Evolutionary conservation across 2,888 invertebrate species (phyloP), one percentile per base, ranked within the genome.

Genomic region (Bugulina stolonifera): DNA sequence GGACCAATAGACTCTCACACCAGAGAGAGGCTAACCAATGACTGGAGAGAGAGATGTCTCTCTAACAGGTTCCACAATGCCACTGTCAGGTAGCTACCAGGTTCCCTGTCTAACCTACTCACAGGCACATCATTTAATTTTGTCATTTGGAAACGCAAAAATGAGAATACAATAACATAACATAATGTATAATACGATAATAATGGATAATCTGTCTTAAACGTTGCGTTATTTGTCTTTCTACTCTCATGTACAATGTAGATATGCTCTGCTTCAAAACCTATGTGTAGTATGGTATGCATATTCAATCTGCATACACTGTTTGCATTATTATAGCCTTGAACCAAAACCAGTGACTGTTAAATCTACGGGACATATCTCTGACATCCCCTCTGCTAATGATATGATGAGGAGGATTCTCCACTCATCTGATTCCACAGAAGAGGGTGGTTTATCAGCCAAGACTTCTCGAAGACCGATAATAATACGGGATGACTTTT

Each of bases 1-100:
- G 83, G 83, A 2, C 82, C 82, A 1, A 76, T 83, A 2, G 79
- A 81, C 73, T 80, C 80, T 73, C 79, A 78, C 72, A 76, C 77
- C 23, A 74, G 82, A 34, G 35, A 71, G 34, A 72, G 81, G 27
- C 78, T 83, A 1, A 64, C 81, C 54, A 75, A 78, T 70, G 81
- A 83, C 73, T 82, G 82, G 82, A 74, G 80, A 34, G 78, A 80
- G 29, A 73, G 79, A 10, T 80, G 80, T 73, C 77, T 77, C 35
- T 77, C 79, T 70, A 79, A 79, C 18, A 75, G 75, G 35, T 78
- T 80, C 71, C 43, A 71, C 18, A 27, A 23, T n/a, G n/a, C n/a
- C n/a, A 43, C 10, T 43, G 43, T 43, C 43, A 10, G 43, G 43
- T 43, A 10, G 5, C 43, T 43, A 43, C 43, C n/a, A n/a, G n/a